Base-by-base conservation (phyloP, 2,888 invertebrate genomes). In the Aphidoletes aphidimyza region DNA sequence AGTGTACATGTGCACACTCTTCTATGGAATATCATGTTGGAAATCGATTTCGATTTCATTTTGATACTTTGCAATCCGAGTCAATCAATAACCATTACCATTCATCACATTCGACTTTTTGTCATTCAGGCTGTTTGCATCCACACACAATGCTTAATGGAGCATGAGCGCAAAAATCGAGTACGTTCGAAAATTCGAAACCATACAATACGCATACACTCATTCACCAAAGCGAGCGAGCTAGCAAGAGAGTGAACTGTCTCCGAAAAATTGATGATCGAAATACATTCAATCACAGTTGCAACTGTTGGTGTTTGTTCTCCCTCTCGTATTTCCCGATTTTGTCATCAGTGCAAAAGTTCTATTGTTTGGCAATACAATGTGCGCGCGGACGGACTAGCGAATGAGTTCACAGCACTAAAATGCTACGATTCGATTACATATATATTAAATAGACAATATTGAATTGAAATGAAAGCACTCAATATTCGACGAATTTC, bases 71-170 rank as follows among this genome's bases (percentile, higher is more conserved):
- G 69, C 30, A 69, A 69, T 26, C 14, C 34, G 69, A 69, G 69
- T 69, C 69, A 69, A 69, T 69, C 69, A 69, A 69, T 69, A 69
- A 69, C 69, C 69, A 69, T 69, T 69, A 69, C 69, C n/a, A 69
- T 69, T 69, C 69, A 69, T 69, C 69, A 69, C 69, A 69, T 34
- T 69, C 69, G 69, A 69, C 69, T 69, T 69, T 69, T 69, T 69
- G 69, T 69, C 69, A 69, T 69, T 69, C 69, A 14, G 26, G 8
- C 22, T 47, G 54, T 26, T 22, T 30, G 69, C 30, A 30, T 69
- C 30, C 30, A 69, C 22, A 22, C 69, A 69, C 69, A 69, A 69
- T 69, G 30, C 17, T 30, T 69, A 69, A 69, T 69, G 34, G 69
- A 69, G 30, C 34, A 6, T 5, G 11, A 39, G 11, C 39, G 39